These are phyloP conservation scores for Octomys mimax DNA, from an alignment of 2,797 vertebrate genomes.

Conservation along the genomic window DNA sequence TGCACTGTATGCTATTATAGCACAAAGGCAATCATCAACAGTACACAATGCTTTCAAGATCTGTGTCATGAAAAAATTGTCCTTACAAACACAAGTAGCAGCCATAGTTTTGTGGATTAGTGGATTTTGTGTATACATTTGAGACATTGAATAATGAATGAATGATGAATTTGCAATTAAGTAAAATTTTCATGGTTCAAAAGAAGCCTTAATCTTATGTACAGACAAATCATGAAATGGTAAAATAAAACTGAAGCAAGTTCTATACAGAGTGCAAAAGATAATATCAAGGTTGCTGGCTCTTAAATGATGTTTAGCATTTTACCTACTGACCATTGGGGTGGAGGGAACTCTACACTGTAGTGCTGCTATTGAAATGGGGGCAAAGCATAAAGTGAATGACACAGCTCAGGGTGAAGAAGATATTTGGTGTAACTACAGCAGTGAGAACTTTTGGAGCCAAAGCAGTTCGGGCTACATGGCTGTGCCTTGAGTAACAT, in stretches of 20 bases:
- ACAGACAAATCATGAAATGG: background rate
- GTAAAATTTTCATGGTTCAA: background rate
- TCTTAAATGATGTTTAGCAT: background rate
- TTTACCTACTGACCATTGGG: background rate
- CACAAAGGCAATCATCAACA: background rate
- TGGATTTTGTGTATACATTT: background rate
- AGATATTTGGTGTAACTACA: background rate
- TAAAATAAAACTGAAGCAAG: background rate
- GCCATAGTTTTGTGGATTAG: background rate
- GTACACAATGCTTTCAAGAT: background rate
- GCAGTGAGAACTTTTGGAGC: background rate
- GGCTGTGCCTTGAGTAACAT: background rate
- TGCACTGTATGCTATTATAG: background rate
- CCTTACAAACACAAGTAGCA: conserved; percentile 10
- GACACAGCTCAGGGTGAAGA: background rate
- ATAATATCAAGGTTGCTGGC: background rate
- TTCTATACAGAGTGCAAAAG: background rate
- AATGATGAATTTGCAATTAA: background rate
- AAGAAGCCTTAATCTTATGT: background rate
- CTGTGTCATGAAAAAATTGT: background rate
- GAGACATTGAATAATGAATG: background rate
- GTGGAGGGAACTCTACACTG: background rate
- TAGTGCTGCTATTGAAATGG: background rate
- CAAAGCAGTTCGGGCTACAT: background rate
- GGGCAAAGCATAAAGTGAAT: background rate